Base-by-base conservation (phyloP, 92 coral and sea anemone genomes). In the Bergia puertoricense region DNA sequence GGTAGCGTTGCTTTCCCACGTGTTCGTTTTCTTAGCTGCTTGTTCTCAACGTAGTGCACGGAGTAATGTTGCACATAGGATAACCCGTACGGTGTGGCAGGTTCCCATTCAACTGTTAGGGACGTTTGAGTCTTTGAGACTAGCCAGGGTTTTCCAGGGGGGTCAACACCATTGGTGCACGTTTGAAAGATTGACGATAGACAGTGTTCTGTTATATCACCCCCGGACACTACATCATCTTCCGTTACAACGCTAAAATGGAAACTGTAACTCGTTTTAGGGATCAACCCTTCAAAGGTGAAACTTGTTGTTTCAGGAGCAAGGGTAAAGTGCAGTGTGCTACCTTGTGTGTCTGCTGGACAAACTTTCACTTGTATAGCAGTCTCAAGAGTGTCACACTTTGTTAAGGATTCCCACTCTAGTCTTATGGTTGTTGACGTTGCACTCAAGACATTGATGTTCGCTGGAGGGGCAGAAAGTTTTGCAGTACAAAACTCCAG, bases 101-200 rank as follows among this genome's bases (percentile, higher is more conserved):
- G 93, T 54, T 89, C 87, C 98, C 98, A 95, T 22, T 75, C 84
- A 39, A 95, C 65, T 40, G 82, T 81, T 4, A 95, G 80, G n/a
- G 98, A 93, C 15, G 95, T 93, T 37, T 95, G 96, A 9, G 93
- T 66, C 37, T 91, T 81, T 40, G 93, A 88, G 5, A 36, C 67
- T 41, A 93, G 78, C 44, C 69, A 86, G 18, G 94, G 75, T 22
- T 85, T 91, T 8, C 81, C 88, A 23, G 96, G 94, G 36, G 91
- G 74, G 37, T 90, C 94, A 39, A 91, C 80, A 72, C 98, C 98
- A 85, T 92, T 93, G 65, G 98, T 95, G 80, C 86, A 95, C 42
- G 94, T 94, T 56, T 84, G 65, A 46, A 84, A 84, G 68, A 37
- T 40, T 23, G 87, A 71, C 13, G 30, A 72, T 38, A 46, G 14